A percentile compares a stretch with the other conserved stretches of the same genome.
These are phyloP conservation scores for Polypedilum vanderplanki DNA, from an alignment of 1,140 invertebrate species.

Conservation along the genomic window DNA sequence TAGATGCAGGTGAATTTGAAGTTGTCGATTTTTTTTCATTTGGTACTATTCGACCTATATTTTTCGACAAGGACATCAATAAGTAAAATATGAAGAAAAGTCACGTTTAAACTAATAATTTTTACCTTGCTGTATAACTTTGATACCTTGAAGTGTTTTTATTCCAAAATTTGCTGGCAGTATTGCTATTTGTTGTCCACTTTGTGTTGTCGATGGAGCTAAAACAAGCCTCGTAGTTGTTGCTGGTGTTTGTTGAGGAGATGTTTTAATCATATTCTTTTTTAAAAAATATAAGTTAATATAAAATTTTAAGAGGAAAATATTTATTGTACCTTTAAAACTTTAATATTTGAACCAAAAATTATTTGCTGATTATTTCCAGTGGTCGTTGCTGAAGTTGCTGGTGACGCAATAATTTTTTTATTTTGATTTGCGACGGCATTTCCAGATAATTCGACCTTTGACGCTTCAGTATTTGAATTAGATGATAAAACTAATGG, in stretches of 20 bases:
- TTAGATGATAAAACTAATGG: conserved; percentile 29
- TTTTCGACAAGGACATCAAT: too few species aligned
- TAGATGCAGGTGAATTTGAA: too few species aligned
- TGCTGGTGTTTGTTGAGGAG: conserved; percentile 28
- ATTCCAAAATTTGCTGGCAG: conserved; percentile 51
- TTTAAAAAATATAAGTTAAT: conserved; percentile 30
- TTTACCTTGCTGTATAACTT: conserved; percentile 49
- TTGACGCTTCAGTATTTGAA: neutral
- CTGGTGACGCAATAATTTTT: too few species aligned
- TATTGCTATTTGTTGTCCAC: conserved; percentile 46
- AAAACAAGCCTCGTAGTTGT: conserved; percentile 52
- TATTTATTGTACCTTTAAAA: conserved; percentile 24
- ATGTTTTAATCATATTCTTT: conserved; percentile 19
- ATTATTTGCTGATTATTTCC: conserved; percentile 7
- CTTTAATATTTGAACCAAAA: conserved; percentile 25
- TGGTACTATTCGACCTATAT: neutral
- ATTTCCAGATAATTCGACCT: too few species aligned
- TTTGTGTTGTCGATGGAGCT: conserved; percentile 51
- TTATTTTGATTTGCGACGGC: too few species aligned
- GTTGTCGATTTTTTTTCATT: neutral
- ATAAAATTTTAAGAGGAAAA: neutral
- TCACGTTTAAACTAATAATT: neutral
- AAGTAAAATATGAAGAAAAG: neutral
- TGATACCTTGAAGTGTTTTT: conserved; percentile 60
- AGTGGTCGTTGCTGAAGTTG: too few species aligned